Evolutionary conservation across 2,113 vertebrate species (phyloP), one percentile per base, ranked within the genome.

Genomic region (Rhinopomastus cyanomelas): DNA sequence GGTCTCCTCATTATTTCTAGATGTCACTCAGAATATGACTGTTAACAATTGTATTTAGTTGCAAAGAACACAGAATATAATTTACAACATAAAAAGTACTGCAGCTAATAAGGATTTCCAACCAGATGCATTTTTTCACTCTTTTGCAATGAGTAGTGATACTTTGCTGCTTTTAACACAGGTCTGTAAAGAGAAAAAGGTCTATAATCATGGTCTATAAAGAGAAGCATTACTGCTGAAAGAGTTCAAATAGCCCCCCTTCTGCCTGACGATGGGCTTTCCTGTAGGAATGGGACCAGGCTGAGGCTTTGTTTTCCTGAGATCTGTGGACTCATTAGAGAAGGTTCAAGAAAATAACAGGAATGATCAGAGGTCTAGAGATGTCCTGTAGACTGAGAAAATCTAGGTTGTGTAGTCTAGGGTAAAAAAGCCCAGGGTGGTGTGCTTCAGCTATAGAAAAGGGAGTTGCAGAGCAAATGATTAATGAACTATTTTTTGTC

Each of bases 1-100:
- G 87, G 36, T 19, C 39, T 72, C 66, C n/a, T 91, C 37, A 12
- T 96, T 95, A 96, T 80, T 91, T 88, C 67, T 85, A 53, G 52
- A 77, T 68, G 46, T 80, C 12, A 27, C 64, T 85, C 60, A 72
- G 46, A 94, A 71, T 59, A 66, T 7, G 44, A 46, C n/a, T 48
- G 17, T 57, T 77, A 84, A 62, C 29, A 86, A 60, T 49, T 69
- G 6, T 37, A 32, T 74, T 88, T 93, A 22, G 5, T 75, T 90
- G 65, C 68, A 67, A 42, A 75, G 26, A 93, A 27, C 21, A 59
- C 5, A 67, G 48, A 27, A 74, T 86, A 52, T 65, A 92, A 93
- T 80, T 91, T 52, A 34, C 30, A 29, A 13, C 0, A 0, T 59
- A 34, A 32, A 59, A 75, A 69, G 62, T 85, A 81, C 10, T 17